Conservation (phyloP, 2,888 invertebrate species). For the Galeruca laticollis region DNA sequence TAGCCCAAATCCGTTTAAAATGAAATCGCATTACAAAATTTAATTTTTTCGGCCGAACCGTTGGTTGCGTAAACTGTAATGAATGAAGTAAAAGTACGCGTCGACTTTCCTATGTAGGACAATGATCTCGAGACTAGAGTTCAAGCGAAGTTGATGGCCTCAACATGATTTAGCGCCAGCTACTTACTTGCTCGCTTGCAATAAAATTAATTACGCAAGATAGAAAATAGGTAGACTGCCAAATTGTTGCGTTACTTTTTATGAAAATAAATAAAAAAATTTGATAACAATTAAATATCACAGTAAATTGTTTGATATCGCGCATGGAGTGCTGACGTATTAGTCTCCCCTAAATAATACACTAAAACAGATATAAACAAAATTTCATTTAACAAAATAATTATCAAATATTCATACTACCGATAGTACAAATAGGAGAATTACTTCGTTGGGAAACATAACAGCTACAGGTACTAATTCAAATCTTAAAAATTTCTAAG, state of each 20-base stretch:
- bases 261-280: too few relatives aligned
- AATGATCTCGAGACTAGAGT: slow-evolving; percentile 52
- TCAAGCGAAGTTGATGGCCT: slow-evolving; percentile 61
- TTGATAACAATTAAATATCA: too few relatives aligned
- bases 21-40: slow-evolving; percentile 10
- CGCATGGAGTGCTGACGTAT: too few relatives aligned
- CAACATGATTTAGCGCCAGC: slow-evolving; percentile 61
- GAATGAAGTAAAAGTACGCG: slow-evolving; percentile 57
- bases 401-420: too few relatives aligned
- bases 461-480: too few relatives aligned
- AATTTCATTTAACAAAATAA: too few relatives aligned
- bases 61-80: slow-evolving; percentile 49
- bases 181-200: slow-evolving; percentile 38
- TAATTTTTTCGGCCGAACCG: slow-evolving; percentile 5
- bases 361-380: too few relatives aligned
- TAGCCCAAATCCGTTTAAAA: slow-evolving; percentile 14
- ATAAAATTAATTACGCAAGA: slow-evolving; percentile 61
- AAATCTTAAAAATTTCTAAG: too few relatives aligned
- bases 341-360: too few relatives aligned
- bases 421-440: too few relatives aligned
- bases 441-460: too few relatives aligned
- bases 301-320: too few relatives aligned
- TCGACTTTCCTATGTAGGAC: slow-evolving; percentile 50
- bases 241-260: slow-evolving; percentile 44
- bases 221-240: neutral